phyloP scores from a whole-genome alignment of 2,113 vertebrate species.

The Hippolais icterina region DNA sequence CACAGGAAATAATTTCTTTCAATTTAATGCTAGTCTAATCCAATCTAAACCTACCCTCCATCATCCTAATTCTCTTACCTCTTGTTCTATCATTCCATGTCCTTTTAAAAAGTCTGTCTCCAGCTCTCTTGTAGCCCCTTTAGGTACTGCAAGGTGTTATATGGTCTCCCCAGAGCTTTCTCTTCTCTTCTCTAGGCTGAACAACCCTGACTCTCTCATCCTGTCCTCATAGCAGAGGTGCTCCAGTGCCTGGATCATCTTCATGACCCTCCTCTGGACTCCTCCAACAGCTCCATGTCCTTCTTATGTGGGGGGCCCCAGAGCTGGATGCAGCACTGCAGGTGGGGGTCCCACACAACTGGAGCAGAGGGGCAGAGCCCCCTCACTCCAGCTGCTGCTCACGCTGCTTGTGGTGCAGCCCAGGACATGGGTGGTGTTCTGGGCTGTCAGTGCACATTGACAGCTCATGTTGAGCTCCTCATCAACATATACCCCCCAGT shows the following conservation, averaged over 20 bases:
- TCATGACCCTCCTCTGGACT: background rate
- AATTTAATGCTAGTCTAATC: background rate
- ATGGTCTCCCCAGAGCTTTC: background rate
- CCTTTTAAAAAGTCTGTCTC: background rate
- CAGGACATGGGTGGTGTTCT: background rate
- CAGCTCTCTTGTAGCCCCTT: background rate
- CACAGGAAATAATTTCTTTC: background rate
- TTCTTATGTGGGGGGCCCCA: fast-evolving
- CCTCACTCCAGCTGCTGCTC: background rate
- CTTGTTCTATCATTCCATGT: background rate
- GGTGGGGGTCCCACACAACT: background rate
- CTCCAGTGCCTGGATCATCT: background rate
- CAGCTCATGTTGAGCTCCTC: background rate
- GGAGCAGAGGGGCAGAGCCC: background rate
- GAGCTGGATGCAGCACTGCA: background rate
- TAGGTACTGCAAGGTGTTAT: background rate
- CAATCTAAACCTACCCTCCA: background rate
- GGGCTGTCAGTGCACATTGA: background rate
- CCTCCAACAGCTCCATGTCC: background rate
- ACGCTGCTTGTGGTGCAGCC: background rate
- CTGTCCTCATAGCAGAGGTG: background rate
- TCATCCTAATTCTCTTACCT: background rate
- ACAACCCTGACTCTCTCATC: background rate
- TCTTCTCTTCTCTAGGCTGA: background rate
- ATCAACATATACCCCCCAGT: background rate